Percentiles rank a stretch among this genome's conserved stretches.
These are phyloP conservation scores for Trichonephila inaurata DNA, from an alignment of 1,140 invertebrate genomes.

Conservation along the genomic window DNA sequence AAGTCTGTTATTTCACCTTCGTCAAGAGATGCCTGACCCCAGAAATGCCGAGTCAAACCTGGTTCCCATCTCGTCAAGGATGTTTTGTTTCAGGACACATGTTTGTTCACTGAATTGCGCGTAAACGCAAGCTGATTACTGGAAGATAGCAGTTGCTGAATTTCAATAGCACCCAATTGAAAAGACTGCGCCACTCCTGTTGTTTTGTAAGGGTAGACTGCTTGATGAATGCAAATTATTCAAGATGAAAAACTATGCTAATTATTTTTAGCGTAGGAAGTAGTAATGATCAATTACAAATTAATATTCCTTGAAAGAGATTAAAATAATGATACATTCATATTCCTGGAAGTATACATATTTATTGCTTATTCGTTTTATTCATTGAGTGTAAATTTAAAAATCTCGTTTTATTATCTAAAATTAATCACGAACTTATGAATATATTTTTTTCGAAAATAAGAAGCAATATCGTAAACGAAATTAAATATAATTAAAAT, in stretches of 20 bases:
- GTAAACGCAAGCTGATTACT: slow-evolving; percentile 21
- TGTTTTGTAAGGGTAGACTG: background rate
- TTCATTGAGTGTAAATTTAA: background rate
- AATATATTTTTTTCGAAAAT: too few species aligned
- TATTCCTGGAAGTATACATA: background rate
- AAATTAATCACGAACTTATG: background rate
- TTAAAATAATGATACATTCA: slow-evolving; percentile 28
- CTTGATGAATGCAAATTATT: slow-evolving; percentile 52
- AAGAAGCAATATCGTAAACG: too few species aligned
- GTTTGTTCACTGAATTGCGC: slow-evolving; percentile 37
- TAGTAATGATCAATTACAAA: slow-evolving; percentile 34
- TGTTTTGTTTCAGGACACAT: slow-evolving; percentile 13
- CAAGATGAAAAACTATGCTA: background rate
- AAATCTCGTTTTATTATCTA: background rate
- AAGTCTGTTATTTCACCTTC: slow-evolving; percentile 60
- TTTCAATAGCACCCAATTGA: slow-evolving; percentile 36
- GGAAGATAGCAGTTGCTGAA: slow-evolving; percentile 4
- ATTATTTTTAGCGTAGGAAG: slow-evolving; percentile 36
- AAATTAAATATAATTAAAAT: background rate
- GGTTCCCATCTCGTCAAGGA: slow-evolving; percentile 27
- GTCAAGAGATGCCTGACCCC: slow-evolving; percentile 34
- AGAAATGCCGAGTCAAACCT: background rate
- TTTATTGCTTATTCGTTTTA: background rate
- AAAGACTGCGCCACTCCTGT: background rate
- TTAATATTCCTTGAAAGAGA: slow-evolving; percentile 28